A percentile compares a stretch with the other conserved stretches of the same genome.
Conservation (phyloP, 35 echinoderm and acorn worm genomes). For the Eucidaris tribuloides region DNA sequence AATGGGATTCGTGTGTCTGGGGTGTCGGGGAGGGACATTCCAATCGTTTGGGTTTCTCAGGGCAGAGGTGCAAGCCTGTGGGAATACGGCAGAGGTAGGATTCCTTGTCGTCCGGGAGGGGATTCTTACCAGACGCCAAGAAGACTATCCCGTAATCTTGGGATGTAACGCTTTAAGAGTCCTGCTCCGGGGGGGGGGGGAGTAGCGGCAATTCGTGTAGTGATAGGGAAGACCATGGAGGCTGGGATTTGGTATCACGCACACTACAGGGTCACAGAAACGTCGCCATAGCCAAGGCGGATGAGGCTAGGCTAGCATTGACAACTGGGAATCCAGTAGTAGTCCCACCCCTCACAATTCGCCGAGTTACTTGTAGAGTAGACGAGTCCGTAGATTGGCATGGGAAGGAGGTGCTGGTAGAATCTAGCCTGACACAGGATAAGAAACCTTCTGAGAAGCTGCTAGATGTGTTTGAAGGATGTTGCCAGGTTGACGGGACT, state of each 20-base stretch:
- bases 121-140: neutral
- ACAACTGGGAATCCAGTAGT: neutral
- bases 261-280: neutral
- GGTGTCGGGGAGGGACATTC: slow-evolving; percentile 17
- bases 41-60: slow-evolving; percentile 24
- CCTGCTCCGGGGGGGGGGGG: neutral
- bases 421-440: neutral
- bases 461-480: neutral
- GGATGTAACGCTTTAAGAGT: slow-evolving; percentile 33
- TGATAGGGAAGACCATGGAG: neutral
- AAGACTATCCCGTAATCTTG: slow-evolving; percentile 5
- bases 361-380: neutral
- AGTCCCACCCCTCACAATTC: neutral
- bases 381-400: neutral
- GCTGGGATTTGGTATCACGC: neutral
- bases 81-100: neutral
- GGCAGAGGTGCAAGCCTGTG: neutral
- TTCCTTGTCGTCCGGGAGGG: slow-evolving; percentile 24
- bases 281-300: no score
- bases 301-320: neutral
- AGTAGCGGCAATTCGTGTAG: neutral
- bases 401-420: neutral
- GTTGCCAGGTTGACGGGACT: neutral
- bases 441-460: neutral
- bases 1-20: neutral